Base-by-base conservation (phyloP, 2,797 vertebrate species). In the Distichodus sexfasciatus region DNA sequence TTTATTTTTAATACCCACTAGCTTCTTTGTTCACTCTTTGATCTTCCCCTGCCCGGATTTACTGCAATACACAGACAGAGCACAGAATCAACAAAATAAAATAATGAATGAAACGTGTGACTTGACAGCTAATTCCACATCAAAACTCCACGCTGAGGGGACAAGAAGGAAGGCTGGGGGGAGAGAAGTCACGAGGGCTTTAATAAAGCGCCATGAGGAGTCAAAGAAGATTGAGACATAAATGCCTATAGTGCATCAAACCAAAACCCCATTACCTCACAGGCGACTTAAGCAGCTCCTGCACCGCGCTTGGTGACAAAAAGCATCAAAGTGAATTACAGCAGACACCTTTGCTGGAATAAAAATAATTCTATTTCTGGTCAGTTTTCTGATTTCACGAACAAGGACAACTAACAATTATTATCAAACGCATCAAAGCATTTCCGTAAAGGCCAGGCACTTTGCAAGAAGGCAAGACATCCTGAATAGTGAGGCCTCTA, bases 1-100 rank as follows among this genome's bases (percentile, higher is more conserved):
- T 86, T 88, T 89, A 86, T 85, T 91, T 91, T 91, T 90, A 91
- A 87, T 89, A 91, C 85, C 77, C 80, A 67, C 73, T 86, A 76
- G 76, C 87, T 90, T 81, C 81, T 87, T 81, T 75, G 83, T 88
- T 85, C 82, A 89, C 81, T 78, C 82, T 92, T 85, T 89, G 86
- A 91, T 85, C 76, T 77, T 79, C 80, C 70, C 80, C 81, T 78
- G 83, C 75, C 82, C 83, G 91, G 87, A 88, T 87, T 88, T 89
- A 86, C 82, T 82, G 74, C 72, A 70, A 81, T 78, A 67, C 70
- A 47, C 29, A 36, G 71, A 71, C 67, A 77, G 72, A 79, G 66
- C 62, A 71, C 36, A 55, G 29, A 76, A 82, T 75, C 76, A 80
- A 77, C 76, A 58, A 73, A 76, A 78, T 76, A 79, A 81, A 76